Evolutionary conservation across 2,113 vertebrate genomes (phyloP), one percentile per base, ranked within the genome.

Genomic region (Mesembrinibis cayennensis): DNA sequence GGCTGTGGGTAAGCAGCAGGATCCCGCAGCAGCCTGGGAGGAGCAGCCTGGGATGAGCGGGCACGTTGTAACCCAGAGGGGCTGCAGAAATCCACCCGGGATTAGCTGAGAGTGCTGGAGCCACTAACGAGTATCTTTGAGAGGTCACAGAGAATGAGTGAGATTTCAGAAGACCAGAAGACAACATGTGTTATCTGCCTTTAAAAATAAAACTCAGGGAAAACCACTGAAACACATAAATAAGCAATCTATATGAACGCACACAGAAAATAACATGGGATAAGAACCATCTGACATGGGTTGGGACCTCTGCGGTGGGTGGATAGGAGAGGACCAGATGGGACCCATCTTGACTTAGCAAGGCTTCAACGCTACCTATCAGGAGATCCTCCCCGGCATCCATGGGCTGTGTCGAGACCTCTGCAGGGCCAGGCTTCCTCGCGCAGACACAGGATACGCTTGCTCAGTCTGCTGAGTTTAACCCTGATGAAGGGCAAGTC

Each of bases 391-490:
- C 7, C 0, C 17, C 0, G 0, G 18, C 29, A 50, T 9, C 70
- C 2, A 1, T 20, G 62, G 69, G 87, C 69, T 26, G 26, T 21
- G 91, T 45, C 0, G 4, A 73, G 80, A 61, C 26, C 53, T 36
- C 86, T 21, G 52, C 4, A 2, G 72, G 53, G 32, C 50, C 34
- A 56, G 47, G 45, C 7, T 36, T n/a, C 42, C 32, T 21, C 52
- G 0, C 1, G 1, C 26, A 29, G 45, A 9, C 73, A 21, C 0
- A 5, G 40, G 78, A 12, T 25, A 38, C 2, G 1, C 34, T 29
- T 4, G 22, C 23, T 49, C 21, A 3, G 9, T 11, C 32, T 40
- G 44, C 29, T 3, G 25, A 59, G 17, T 12, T 36, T 53, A 47
- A 55, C 40, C 32, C 32, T 4, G 1, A 32, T 0, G 8, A 36